A percentile compares a stretch with the other conserved stretches of the same genome.
Evolutionary conservation across 1,140 invertebrate genomes (phyloP).

Genomic region (Mercenaria mercenaria): DNA sequence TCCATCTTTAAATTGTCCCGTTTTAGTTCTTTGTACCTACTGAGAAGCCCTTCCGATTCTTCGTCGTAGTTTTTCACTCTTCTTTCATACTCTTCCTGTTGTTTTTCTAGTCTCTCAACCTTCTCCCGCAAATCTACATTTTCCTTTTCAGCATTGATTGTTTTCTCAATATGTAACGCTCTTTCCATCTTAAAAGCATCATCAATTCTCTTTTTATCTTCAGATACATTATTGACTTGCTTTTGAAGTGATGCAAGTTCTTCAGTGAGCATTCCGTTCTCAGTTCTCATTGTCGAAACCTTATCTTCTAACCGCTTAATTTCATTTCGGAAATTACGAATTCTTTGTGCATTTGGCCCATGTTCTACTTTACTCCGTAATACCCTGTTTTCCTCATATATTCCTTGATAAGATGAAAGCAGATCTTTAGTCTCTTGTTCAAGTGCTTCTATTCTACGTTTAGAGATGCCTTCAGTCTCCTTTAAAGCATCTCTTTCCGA

Average conservation of each 20-base stretch:
- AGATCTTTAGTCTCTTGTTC: constrained; percentile 50
- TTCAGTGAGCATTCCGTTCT: constrained; percentile 32
- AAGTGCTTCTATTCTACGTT: constrained; percentile 31
- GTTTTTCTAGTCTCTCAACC: constrained; percentile 38
- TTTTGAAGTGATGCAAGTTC: constrained; percentile 43
- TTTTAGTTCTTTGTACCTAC: constrained; percentile 61
- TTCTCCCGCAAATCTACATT: constrained; percentile 34
- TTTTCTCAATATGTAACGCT: constrained; percentile 47
- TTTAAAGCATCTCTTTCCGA: constrained; percentile 52
- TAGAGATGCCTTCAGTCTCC: constrained; percentile 32
- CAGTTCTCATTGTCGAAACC: background rate
- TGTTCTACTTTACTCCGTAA: constrained; percentile 55
- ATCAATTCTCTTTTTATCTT: constrained; percentile 55
- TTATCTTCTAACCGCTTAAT: constrained; percentile 50
- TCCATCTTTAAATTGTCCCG: constrained; percentile 63
- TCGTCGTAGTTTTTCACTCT: constrained; percentile 60
- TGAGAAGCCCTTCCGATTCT: constrained; percentile 51
- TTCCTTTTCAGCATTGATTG: constrained; percentile 17
- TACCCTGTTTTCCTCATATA: constrained; percentile 60
- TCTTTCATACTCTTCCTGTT: constrained; percentile 51
- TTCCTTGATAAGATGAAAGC: constrained; percentile 53
- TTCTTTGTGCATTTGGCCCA: constrained; percentile 48
- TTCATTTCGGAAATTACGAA: constrained; percentile 44
- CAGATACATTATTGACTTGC: background rate
- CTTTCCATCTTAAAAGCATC: constrained; percentile 62